Evolutionary conservation across 2,113 vertebrate species (phyloP).

Genomic region (Xenus cinereus): DNA sequence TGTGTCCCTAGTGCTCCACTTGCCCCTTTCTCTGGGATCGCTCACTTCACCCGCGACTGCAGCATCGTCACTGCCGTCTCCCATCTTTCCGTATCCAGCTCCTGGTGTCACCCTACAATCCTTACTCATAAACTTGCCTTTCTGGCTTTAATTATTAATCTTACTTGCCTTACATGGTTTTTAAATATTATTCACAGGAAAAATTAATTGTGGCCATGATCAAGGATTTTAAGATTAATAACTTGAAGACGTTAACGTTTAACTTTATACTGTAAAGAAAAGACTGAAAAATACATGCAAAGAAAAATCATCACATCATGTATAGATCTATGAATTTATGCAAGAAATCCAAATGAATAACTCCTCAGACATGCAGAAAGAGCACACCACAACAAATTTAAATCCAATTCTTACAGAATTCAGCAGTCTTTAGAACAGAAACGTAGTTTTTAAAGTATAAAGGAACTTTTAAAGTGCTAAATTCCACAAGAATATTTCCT

Average conservation of each 20-base stretch:
- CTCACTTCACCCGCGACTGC: background rate
- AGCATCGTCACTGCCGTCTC: background rate
- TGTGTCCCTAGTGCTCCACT: background rate
- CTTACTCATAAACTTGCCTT: background rate
- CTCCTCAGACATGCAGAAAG: constrained; percentile 13
- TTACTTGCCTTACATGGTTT: background rate
- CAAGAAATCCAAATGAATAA: constrained; percentile 5
- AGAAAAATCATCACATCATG: background rate
- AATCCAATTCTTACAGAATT: constrained; percentile 65
- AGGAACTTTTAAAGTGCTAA: background rate
- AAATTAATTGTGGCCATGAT: background rate
- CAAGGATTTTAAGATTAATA: background rate
- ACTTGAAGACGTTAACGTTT: background rate
- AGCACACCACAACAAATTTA: constrained; percentile 19
- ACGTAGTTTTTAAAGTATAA: background rate
- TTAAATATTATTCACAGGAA: background rate
- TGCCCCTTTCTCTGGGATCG: background rate
- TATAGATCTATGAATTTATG: background rate
- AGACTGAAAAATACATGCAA: background rate
- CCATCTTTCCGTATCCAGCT: background rate
- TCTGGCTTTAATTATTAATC: background rate
- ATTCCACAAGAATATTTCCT: constrained; percentile 54
- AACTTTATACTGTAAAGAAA: background rate
- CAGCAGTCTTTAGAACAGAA: background rate
- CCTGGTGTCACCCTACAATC: background rate